Conservation (phyloP, 1,140 invertebrate genomes). For the Drosophila sproati region DNA sequence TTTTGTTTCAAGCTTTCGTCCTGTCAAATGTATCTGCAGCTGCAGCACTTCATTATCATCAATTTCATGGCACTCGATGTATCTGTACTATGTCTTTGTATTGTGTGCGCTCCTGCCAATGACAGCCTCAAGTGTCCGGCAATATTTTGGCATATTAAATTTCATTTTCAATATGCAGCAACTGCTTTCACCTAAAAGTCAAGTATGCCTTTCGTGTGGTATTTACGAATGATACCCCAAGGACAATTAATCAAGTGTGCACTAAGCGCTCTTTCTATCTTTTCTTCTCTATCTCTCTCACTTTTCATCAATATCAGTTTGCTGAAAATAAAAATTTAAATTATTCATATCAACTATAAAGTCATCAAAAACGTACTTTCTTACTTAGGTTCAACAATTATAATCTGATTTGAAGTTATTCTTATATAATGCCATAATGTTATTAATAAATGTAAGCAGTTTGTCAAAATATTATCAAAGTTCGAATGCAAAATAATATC, state of each 20-base stretch:
- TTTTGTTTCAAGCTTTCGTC: constrained; percentile 67
- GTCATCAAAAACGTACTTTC: too few relatives aligned
- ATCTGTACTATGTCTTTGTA: constrained; percentile 1
- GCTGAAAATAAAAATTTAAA: not conserved
- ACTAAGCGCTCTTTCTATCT: constrained; percentile 19
- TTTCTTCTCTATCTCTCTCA: not conserved
- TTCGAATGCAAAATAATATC: too few relatives aligned
- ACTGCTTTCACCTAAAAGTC: constrained; percentile 39
- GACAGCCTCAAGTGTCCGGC: constrained; percentile 68
- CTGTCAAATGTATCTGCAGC: constrained; percentile 69
- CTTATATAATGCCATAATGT: too few relatives aligned
- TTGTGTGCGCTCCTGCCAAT: constrained; percentile 34
- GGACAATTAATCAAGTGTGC: constrained; percentile 67
- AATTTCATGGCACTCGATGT: constrained; percentile 40
- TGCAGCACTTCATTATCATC: constrained; percentile 71
- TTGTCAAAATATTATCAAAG: too few relatives aligned
- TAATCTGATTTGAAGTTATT: too few relatives aligned
- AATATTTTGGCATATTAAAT: constrained; percentile 74
- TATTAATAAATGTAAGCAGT: too few relatives aligned
- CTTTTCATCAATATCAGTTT: constrained; percentile 38
- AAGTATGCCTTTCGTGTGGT: constrained; percentile 35
- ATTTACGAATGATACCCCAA: constrained; percentile 31
- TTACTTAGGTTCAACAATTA: too few relatives aligned
- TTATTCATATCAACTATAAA: too few relatives aligned
- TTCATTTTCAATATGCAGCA: constrained; percentile 41